Evolutionary conservation across 2,113 vertebrate species (phyloP), one percentile per base, ranked within the genome.

Genomic region (Nansenia antarctica): DNA sequence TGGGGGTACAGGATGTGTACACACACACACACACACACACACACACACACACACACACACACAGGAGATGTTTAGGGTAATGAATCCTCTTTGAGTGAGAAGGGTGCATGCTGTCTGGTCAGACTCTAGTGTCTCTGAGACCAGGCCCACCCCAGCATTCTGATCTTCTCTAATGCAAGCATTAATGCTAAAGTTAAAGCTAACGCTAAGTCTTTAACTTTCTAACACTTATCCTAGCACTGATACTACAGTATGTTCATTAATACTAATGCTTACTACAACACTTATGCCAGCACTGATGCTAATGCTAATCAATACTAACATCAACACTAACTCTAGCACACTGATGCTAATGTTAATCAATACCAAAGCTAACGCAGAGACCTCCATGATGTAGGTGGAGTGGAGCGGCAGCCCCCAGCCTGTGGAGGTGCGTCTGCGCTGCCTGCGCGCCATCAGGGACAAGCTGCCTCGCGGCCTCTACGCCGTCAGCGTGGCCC

Each of bases 391-490:
- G 80, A 83, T 74, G 27, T 72, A 97, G 94, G 87, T 67, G 55
- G 87, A 90, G 59, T 82, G 67, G 76, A 76, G 62, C 22, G 64
- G 42, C 49, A 73, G n/a, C 4, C 87, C 78, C 0, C 93, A 93
- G 74, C 82, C 61, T 0, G 73, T 95, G 73, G 92, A 96, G 73
- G 91, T 99, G 70, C 82, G 63, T 2, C 35, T 98, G 73, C 89
- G 84, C 74, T 96, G 95, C 82, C 73, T 96, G 8, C 91, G 94
- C 22, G 94, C 94, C 29, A 86, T 94, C 71, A 94, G 95, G 81
- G 94, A 97, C 89, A 99, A 98, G 72, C 86, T 93, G 37, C 93
- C 95, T 20, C 88, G 75, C 82, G 96, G 97, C 31, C 88, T 66
- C 60, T 98, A 96, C 65, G 7, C 77, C 9, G 81, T 98, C 70